Percentiles rank a stretch among this genome's conserved stretches.
Evolutionary conservation across 2,797 vertebrate species (phyloP).

Genomic region (Dendrocincla fuliginosa): DNA sequence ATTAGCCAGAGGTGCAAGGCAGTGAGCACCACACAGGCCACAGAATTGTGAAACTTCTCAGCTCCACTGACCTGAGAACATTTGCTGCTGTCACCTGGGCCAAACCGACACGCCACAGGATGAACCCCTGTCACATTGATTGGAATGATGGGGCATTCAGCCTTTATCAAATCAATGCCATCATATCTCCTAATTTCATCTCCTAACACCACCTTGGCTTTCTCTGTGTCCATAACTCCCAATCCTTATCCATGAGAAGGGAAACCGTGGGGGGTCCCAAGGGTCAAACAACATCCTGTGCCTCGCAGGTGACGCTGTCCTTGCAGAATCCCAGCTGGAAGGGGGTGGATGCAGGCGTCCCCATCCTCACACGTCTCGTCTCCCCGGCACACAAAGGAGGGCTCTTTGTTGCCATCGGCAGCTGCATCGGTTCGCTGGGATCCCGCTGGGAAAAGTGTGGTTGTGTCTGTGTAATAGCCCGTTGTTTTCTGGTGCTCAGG

Average conservation of each 20-base stretch:
- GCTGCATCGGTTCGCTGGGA: background rate
- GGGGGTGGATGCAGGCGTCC: fast-evolving
- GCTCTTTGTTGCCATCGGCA: background rate
- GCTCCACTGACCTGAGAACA: background rate
- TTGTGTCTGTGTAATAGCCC: background rate
- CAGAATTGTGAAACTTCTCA: background rate
- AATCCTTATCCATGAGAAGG: background rate
- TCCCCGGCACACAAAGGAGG: fast-evolving
- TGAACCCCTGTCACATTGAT: background rate
- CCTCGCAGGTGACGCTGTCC: background rate
- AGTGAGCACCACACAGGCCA: background rate
- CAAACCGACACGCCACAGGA: background rate
- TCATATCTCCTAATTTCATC: background rate
- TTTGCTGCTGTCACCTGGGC: background rate
- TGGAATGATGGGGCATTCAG: background rate
- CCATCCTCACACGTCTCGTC: fast-evolving
- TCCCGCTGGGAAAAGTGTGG: background rate
- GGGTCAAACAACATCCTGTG: background rate
- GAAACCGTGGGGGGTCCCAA: background rate
- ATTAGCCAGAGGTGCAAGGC: background rate
- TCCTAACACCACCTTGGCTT: background rate
- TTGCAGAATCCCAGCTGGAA: too few relatives aligned
- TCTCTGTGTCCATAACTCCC: background rate
- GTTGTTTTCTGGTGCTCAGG: background rate
- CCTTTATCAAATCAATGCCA: background rate